Conservation (phyloP, 2,888 invertebrate species). For the Acleris literana region DNA sequence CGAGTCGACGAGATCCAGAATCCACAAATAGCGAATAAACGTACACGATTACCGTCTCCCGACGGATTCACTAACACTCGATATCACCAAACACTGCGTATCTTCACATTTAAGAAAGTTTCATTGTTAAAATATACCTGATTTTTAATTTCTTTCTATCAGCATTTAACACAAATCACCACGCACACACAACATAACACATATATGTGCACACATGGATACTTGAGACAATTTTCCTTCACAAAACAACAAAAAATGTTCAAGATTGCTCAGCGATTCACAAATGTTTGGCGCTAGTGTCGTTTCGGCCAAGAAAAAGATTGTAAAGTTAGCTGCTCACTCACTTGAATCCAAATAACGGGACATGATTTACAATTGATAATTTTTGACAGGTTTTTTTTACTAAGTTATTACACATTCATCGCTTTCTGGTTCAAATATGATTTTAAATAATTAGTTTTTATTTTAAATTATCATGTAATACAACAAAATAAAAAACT, state of each 20-base stretch:
- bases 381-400: neutral
- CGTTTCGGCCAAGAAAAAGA: conserved; percentile 35
- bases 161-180: conserved; percentile 84
- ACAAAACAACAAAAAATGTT: conserved; percentile 40
- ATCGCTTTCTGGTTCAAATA: too few species aligned
- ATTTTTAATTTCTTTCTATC: conserved; percentile 82
- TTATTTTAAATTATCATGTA: too few species aligned
- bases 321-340: conserved; percentile 33
- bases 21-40: conserved; percentile 82
- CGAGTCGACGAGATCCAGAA: conserved; percentile 78
- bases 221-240: conserved; percentile 41
- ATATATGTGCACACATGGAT: conserved; percentile 67
- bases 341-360: conserved; percentile 19
- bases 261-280: conserved; percentile 39
- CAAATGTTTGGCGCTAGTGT: conserved; percentile 41
- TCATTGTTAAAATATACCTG: conserved; percentile 78
- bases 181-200: conserved; percentile 84
- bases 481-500: too few species aligned
- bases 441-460: too few species aligned
- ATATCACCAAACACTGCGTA: conserved; percentile 78
- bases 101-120: conserved; percentile 80
- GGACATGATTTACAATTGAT: conserved; percentile 7
- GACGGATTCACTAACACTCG: conserved; percentile 81
- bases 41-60: conserved; percentile 82
- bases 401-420: too few species aligned